Percentiles rank a stretch among this genome's conserved stretches.
phyloP scores from a whole-genome alignment of 1,140 invertebrate species.

The Pachyrhynchus sulphureomaculatus region DNA sequence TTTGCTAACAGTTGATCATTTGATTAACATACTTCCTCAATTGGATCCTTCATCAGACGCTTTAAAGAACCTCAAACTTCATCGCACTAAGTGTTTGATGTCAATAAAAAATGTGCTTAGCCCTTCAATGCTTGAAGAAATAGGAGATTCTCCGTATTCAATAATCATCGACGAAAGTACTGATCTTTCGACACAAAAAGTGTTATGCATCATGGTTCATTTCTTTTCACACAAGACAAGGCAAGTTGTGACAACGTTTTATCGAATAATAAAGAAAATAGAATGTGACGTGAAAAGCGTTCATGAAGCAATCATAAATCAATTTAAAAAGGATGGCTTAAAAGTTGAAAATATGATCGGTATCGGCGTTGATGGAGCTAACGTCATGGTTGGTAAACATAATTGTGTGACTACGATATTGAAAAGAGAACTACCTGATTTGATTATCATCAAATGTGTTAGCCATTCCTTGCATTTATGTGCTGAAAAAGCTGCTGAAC shows the following conservation, averaged over 20 bases:
- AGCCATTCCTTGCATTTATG: no score
- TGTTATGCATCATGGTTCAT: conserved; percentile 40
- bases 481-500: no score
- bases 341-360: no score
- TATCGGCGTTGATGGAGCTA: no score
- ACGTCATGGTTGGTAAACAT: no score
- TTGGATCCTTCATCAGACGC: conserved; percentile 38
- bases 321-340: no score
- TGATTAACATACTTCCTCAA: conserved; percentile 36
- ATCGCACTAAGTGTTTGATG: conserved; percentile 45
- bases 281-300: no score
- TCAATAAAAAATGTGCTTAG: conserved; percentile 45
- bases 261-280: conserved; percentile 31
- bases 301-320: no score
- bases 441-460: no score
- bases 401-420: no score
- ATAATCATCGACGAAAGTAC: conserved; percentile 47
- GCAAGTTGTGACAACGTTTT: conserved; percentile 41
- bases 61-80: conserved; percentile 40
- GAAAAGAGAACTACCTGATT: no score
- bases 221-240: conserved; percentile 28
- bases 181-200: conserved; percentile 42
- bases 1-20: conserved; percentile 45
- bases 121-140: conserved; percentile 42
- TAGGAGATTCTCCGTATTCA: conserved; percentile 42